phyloP scores from a whole-genome alignment of 2,797 vertebrate species.

The Poecile montanus region DNA sequence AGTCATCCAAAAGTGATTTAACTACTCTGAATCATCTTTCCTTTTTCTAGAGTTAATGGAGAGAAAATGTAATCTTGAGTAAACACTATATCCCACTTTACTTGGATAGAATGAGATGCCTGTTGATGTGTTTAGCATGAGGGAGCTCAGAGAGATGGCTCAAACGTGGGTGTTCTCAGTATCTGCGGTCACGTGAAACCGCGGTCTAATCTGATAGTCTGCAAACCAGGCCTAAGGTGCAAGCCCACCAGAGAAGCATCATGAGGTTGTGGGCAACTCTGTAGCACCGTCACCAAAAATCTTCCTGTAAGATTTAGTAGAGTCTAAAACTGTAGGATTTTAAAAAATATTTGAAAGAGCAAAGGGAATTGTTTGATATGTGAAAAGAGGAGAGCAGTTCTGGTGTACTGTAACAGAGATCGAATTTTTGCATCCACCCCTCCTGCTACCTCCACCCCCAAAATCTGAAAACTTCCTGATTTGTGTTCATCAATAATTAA shows the following conservation, averaged over 20 bases:
- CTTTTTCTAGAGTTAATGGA: neutral
- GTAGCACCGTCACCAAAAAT: neutral
- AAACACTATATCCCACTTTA: neutral
- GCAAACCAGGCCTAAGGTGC: neutral
- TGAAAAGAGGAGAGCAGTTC: neutral
- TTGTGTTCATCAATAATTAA: conserved; percentile 89
- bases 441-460: conserved; percentile 63
- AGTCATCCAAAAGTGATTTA: neutral
- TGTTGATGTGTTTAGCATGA: neutral
- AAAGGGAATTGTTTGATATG: neutral
- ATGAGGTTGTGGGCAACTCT: neutral
- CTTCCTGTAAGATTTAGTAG: neutral
- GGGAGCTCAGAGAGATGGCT: neutral
- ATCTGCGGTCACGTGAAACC: neutral
- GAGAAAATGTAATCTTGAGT: neutral
- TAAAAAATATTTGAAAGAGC: neutral
- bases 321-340: neutral
- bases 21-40: neutral
- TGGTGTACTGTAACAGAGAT: conserved; percentile 27
- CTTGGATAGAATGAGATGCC: neutral
- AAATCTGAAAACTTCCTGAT: conserved; percentile 79
- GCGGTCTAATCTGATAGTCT: neutral
- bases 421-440: conserved; percentile 52
- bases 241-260: neutral
- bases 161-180: neutral